These are phyloP conservation scores for Lasioglossum calceatum DNA, from an alignment of 2,888 invertebrate species.

Conservation along the genomic window DNA sequence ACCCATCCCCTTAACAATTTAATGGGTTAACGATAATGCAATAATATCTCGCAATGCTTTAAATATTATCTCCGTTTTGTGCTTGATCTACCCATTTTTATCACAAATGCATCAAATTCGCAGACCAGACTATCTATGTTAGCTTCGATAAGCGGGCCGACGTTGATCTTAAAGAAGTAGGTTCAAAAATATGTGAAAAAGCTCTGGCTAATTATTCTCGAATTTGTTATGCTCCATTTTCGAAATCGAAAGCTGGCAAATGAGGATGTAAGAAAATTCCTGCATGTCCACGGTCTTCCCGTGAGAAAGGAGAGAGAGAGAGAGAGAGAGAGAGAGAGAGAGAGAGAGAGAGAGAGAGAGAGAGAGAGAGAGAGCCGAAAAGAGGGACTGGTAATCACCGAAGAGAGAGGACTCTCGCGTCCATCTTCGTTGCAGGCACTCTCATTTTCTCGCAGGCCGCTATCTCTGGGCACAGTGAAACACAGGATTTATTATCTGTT, in stretches of 20 bases:
- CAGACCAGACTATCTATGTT: no score
- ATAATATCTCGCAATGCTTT: no score
- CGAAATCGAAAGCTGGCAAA: neutral
- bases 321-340: neutral
- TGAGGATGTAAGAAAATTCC: neutral
- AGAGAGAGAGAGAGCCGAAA: neutral
- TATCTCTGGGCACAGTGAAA: slow-evolving; percentile 52
- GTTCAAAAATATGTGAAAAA: neutral
- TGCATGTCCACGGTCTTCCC: neutral
- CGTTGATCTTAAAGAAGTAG: neutral
- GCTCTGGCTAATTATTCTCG: neutral
- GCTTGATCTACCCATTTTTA: no score
- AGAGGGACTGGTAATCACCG: slow-evolving; percentile 34
- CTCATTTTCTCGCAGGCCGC: slow-evolving; percentile 49
- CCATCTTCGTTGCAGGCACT: slow-evolving; percentile 51
- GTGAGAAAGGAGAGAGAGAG: neutral
- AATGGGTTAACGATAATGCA: no score
- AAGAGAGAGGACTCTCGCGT: slow-evolving; percentile 36
- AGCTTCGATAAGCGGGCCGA: no score
- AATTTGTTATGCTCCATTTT: neutral
- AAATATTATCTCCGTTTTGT: no score
- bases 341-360: neutral
- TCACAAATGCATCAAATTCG: no score
- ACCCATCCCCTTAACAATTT: no score
- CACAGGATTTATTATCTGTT: slow-evolving; percentile 74